Evolutionary conservation across 2,888 invertebrate genomes (phyloP), one percentile per base, ranked within the genome.

Genomic region (Pseudeuparius sepicola): DNA sequence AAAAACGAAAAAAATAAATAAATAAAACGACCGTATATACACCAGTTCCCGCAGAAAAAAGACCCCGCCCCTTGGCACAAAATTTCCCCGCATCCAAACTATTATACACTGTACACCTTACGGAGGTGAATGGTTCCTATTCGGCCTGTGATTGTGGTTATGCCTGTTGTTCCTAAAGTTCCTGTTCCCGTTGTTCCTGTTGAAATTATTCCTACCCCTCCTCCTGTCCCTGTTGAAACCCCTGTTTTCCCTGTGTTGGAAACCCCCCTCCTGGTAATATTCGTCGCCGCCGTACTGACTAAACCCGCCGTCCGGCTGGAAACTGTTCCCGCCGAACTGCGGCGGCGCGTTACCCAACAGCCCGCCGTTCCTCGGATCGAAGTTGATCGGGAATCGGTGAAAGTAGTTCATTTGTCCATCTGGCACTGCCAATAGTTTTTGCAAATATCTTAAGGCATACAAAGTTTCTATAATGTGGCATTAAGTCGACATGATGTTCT

Each of bases 321-420:
- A 46, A 24, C 47, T 45, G 9, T 55, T 52, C 10, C 49, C 51
- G 25, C 43, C 44, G 14, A 43, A 43, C n/a, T 44, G 41, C 31
- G 47, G 41, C 1, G 53, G 53, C 1, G 51, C 50, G 4, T 51
- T 54, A 2, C 56, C 59, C 28, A 56, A 45, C 24, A 59, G 48
- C 11, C 60, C 50, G 2, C 59, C 51, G 31, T 57, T 58, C 23
- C 61, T 46, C 7, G 61, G 63, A 42, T 61, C 59, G 40, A 61
- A 62, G 40, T 56, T 59, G 36, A 63, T 57, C 7, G 54, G 55
- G 29, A n/a, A n/a, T n/a, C n/a, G n/a, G n/a, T n/a, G n/a, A n/a
- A n/a, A n/a, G n/a, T n/a, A n/a, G n/a, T n/a, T n/a, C n/a, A n/a
- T n/a, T n/a, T n/a, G n/a, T n/a, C n/a, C n/a, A n/a, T n/a, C n/a